These are phyloP conservation scores for Meda fulgida DNA, from an alignment of 2,797 vertebrate genomes.

Conservation along the genomic window DNA sequence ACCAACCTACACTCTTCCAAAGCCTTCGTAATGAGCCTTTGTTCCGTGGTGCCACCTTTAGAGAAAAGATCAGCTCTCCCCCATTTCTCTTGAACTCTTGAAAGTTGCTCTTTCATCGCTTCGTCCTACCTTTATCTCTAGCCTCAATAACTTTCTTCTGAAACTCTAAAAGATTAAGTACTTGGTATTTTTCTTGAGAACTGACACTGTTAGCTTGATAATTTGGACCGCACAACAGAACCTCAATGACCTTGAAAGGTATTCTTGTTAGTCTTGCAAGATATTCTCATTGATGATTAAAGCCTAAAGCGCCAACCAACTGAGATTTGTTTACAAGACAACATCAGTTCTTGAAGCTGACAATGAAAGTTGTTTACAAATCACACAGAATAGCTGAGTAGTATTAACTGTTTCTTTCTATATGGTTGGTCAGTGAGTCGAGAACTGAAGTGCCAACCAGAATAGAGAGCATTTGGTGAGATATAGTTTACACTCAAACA, in stretches of 20 bases:
- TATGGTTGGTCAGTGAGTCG: conserved; percentile 31
- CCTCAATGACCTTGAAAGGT: conserved; percentile 36
- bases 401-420: conserved; percentile 38
- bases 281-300: conserved; percentile 37
- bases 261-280: conserved; percentile 19
- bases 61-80: conserved; percentile 50
- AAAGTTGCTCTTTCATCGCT: conserved; percentile 20
- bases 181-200: conserved; percentile 23
- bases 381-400: conserved; percentile 33
- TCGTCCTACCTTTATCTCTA: neutral
- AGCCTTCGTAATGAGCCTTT: conserved; percentile 51
- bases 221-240: conserved; percentile 24
- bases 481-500: conserved; percentile 71
- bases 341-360: conserved; percentile 64
- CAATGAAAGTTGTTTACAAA: conserved; percentile 69
- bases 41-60: conserved; percentile 43
- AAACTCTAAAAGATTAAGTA: conserved; percentile 18
- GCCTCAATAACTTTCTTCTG: conserved; percentile 45
- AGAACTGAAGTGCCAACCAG: conserved; percentile 73
- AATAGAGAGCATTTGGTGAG: conserved; percentile 35
- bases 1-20: conserved; percentile 52
- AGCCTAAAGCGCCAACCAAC: conserved; percentile 54
- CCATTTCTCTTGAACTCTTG: conserved; percentile 33
- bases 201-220: conserved; percentile 31
- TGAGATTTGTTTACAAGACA: conserved; percentile 60